A percentile compares a stretch with the other conserved stretches of the same genome.
Conservation (phyloP, 2,888 invertebrate genomes). For the Drymonia ruficornis region DNA sequence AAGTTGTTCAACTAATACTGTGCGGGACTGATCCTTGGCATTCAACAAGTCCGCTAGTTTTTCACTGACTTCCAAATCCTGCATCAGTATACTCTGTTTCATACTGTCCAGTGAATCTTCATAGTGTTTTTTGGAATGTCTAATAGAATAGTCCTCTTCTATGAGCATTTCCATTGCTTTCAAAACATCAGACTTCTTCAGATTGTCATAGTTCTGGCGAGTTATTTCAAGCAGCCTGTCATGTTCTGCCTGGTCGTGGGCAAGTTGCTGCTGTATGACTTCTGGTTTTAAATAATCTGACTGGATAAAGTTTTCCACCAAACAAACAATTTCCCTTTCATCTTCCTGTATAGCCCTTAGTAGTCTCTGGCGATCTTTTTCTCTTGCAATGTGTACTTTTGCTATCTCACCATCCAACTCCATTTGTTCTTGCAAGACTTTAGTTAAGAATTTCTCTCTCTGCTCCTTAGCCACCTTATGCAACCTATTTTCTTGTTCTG, state of each 20-base stretch:
- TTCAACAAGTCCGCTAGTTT: slow-evolving; percentile 85
- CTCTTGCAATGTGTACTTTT: slow-evolving; percentile 88
- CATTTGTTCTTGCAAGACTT: slow-evolving; percentile 86
- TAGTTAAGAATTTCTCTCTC: slow-evolving; percentile 83
- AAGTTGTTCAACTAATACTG: slow-evolving; percentile 85
- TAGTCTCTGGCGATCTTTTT: slow-evolving; percentile 85
- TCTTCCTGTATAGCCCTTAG: slow-evolving; percentile 87
- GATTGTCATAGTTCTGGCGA: slow-evolving; percentile 81
- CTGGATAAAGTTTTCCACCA: slow-evolving; percentile 87
- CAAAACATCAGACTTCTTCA: slow-evolving; percentile 88
- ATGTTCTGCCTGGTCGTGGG: slow-evolving; percentile 88
- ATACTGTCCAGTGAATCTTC: slow-evolving; percentile 87
- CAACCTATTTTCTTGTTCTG: slow-evolving; percentile 87
- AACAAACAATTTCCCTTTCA: slow-evolving; percentile 85
- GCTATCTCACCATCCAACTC: slow-evolving; percentile 87
- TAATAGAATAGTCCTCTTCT: slow-evolving; percentile 86
- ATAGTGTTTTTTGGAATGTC: slow-evolving; percentile 85
- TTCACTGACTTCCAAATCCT: slow-evolving; percentile 86
- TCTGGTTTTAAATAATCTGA: slow-evolving; percentile 84
- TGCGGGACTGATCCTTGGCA: slow-evolving; percentile 86
- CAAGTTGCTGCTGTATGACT: slow-evolving; percentile 86
- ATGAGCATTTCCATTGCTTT: slow-evolving; percentile 89
- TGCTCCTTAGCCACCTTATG: slow-evolving; percentile 86
- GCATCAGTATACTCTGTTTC: slow-evolving; percentile 83
- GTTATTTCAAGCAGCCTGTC: slow-evolving; percentile 86